A percentile compares a stretch with the other conserved stretches of the same genome.
These are phyloP conservation scores for Lacanobia wlatinum DNA, from an alignment of 2,888 invertebrate genomes.

Conservation along the genomic window DNA sequence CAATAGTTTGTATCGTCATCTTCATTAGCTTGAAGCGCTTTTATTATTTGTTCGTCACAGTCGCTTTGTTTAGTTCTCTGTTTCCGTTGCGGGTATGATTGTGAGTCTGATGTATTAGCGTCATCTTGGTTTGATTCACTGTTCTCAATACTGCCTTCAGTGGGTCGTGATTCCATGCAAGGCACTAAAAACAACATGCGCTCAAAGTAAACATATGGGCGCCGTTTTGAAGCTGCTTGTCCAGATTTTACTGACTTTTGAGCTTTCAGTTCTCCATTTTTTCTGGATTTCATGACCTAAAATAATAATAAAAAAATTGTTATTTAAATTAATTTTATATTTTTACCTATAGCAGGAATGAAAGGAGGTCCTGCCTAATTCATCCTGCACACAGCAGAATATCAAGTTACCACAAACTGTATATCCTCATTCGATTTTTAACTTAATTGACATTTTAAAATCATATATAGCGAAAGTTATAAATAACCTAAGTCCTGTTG, in stretches of 20 bases:
- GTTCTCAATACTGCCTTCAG: constrained; percentile 20
- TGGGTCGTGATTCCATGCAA: constrained; percentile 19
- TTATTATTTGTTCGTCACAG: constrained; percentile 17
- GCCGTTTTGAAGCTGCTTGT: constrained; percentile 20
- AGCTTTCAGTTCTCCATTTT: constrained; percentile 15
- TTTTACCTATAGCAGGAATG: too few species aligned
- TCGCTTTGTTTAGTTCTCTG: constrained; percentile 15
- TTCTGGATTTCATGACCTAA: background rate
- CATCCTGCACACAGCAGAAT: background rate
- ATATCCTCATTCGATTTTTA: constrained; percentile 4
- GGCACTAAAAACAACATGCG: constrained; percentile 21
- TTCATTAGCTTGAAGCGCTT: constrained; percentile 27
- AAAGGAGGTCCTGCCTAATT: too few species aligned
- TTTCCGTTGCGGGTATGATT: constrained; percentile 12
- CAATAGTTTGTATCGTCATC: constrained; percentile 25
- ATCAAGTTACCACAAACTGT: constrained; percentile 6
- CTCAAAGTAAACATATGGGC: constrained; percentile 21
- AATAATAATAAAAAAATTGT: too few species aligned
- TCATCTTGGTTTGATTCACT: constrained; percentile 21
- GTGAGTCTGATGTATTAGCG: background rate
- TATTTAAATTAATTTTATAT: too few species aligned
- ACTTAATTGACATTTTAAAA: background rate
- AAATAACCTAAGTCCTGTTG: background rate
- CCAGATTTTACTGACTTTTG: constrained; percentile 14
- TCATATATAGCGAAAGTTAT: too few species aligned